A percentile compares a stretch with the other conserved stretches of the same genome.
Conservation (phyloP, 2,888 invertebrate species). For the Cantharis lateralis region DNA sequence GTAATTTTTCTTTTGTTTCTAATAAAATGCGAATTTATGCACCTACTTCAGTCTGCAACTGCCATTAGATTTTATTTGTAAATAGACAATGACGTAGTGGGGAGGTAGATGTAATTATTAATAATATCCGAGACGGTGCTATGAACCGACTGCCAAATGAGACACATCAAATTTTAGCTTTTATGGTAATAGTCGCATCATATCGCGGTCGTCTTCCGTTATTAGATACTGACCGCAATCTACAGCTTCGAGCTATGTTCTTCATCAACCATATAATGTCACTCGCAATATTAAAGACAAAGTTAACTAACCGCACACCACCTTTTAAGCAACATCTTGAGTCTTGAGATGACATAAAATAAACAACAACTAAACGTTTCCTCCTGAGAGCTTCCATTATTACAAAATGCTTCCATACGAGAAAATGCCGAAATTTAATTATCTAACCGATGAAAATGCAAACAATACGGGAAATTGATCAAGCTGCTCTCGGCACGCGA, state of each 20-base stretch:
- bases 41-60: too few relatives aligned
- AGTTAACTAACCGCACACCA: not conserved
- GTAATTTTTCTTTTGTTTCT: not conserved
- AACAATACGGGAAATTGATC: not conserved
- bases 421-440: not conserved
- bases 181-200: slow-evolving; percentile 28
- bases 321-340: not conserved
- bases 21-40: not conserved
- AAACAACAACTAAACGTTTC: not conserved
- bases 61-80: not conserved
- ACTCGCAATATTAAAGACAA: slow-evolving; percentile 1
- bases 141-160: slow-evolving; percentile 21
- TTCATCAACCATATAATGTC: slow-evolving; percentile 6
- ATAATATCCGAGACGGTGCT: slow-evolving; percentile 7
- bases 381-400: not conserved
- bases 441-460: not conserved
- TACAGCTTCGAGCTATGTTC: slow-evolving; percentile 16
- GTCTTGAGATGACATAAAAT: not conserved
- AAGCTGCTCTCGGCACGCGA: too few relatives aligned
- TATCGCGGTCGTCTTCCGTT: slow-evolving; percentile 24
- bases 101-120: slow-evolving; percentile 12
- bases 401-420: not conserved
- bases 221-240: slow-evolving; percentile 29
- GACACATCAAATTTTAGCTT: slow-evolving; percentile 29
- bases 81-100: not conserved